Evolutionary conservation across 2,113 vertebrate species (phyloP).

Genomic region (Protobothrops flavoviridis): DNA sequence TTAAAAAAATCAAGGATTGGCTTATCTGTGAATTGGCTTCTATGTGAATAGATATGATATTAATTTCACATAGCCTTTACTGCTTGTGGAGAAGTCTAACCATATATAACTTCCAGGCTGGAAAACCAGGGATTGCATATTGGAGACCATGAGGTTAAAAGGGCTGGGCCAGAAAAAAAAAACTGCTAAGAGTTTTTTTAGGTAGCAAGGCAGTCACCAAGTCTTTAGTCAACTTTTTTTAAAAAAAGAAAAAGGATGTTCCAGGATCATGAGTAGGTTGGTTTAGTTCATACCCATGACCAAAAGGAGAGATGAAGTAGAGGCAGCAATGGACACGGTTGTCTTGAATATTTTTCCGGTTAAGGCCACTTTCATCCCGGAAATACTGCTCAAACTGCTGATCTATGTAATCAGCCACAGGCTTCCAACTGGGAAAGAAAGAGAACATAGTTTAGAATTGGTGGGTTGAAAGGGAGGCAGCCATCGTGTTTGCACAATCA

Average conservation of each 20-base stretch:
- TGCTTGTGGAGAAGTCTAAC: neutral
- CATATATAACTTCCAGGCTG: neutral
- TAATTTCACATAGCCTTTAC: neutral
- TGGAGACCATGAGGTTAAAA: neutral
- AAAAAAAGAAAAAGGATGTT: neutral
- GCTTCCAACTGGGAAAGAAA: conserved; percentile 84
- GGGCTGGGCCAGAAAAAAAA: neutral
- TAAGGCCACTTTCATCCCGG: conserved; percentile 96
- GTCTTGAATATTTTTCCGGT: conserved; percentile 98
- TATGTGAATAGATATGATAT: neutral
- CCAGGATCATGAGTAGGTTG: neutral
- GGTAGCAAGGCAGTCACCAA: neutral
- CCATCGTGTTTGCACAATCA: neutral
- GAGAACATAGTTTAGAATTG: neutral
- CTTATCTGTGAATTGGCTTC: neutral
- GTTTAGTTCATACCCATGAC: conserved; percentile 81
- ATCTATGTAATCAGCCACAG: conserved; percentile 94
- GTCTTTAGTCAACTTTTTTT: neutral
- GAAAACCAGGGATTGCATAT: neutral
- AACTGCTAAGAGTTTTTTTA: neutral
- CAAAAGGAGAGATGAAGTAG: conserved; percentile 96
- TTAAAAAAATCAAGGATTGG: neutral
- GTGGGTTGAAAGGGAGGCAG: neutral
- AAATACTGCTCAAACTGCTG: conserved; percentile 99
- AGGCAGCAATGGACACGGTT: conserved; percentile 98